Evolutionary conservation across 2,113 vertebrate species (phyloP), one percentile per base, ranked within the genome.

Genomic region (Asarcornis scutulata): DNA sequence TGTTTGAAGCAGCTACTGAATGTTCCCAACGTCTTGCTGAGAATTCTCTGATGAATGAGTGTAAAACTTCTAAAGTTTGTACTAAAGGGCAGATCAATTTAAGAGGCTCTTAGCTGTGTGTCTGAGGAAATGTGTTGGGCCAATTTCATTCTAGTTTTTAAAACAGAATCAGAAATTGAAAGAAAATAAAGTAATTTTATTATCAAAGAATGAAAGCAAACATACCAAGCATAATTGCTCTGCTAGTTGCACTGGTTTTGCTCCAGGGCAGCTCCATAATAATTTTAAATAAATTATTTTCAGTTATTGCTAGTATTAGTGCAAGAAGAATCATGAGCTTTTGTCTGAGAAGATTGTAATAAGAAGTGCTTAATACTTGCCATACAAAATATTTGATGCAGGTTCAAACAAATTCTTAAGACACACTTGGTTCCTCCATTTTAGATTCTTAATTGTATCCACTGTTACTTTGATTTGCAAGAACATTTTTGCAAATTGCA

Each of bases 121-220:
- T 87, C 40, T 89, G 27, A 86, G 50, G 58, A 96, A 95, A 84
- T n/a, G 40, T 0, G 0, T 5, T 75, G n/a, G 15, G 25, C 75
- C 46, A 74, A 85, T 84, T 94, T 75, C 22, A 48, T 87, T 85
- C 74, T 56, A 12, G 38, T 64, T 82, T 85, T 88, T 53, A 87
- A 81, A 97, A 77, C 15, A 93, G 52, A 85, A 71, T 67, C 5
- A 71, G n/a, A 83, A 89, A 89, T 85, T 79, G 83, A 89, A 95
- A 89, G 44, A 25, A 88, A 60, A 85, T 75, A 32, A 82, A 83
- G 16, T 3, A 32, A 48, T 91, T 93, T 83, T 68, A 69, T 87
- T 74, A 59, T 52, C 31, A 87, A 64, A 6, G n/a, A 83, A 85
- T 52, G 6, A 93, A 81, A 1, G 83, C 44, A 94, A 93, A 68